Base-by-base conservation (phyloP, 2,888 invertebrate species). In the Drosophila phalerata region DNA sequence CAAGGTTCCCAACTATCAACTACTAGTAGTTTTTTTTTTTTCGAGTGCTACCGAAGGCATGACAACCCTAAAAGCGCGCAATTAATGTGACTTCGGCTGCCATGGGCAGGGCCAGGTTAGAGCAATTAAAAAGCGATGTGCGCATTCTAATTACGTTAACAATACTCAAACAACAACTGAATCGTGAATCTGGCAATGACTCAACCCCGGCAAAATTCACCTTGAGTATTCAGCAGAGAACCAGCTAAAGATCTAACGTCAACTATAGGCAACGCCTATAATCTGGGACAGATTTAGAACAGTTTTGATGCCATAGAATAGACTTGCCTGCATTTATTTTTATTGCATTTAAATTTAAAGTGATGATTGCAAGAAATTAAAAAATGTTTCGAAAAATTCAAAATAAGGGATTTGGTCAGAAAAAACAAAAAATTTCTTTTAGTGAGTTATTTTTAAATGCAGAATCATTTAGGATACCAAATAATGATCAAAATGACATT, bases 111-210 rank as follows among this genome's bases (percentile, higher is more conserved):
- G 81, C 75, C 72, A 69, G 28, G 28, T 4, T 4, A 22, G 67
- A 42, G 55, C 69, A 72, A 82, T 72, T 72, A 70, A 88, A 85
- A 65, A 79, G 52, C 52, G 37, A 60, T 72, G 77, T 66, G 52
- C 72, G 85, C 88, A 84, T 84, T 84, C 84, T 88, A 83, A 88
- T 86, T 88, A 77, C 85, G 77, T 73, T 73, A 71, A 85, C 88
- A 77, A 76, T 79, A 28, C 28, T 28, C 5, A 71, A 85, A 63
- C 64, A 53, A 60, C 45, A 61, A 48, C 34, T 51, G 45, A 63
- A 69, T 70, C 34, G 38, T 51, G 51, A 51, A 55, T 52, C 37
- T 42, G 56, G 43, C 53, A 71, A 37, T 75, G 74, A 87, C 63
- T 87, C 81, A 78, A 45, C 22, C 17, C 5, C 25, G 6, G 3